These are phyloP conservation scores for Epistrophe eligans DNA, from an alignment of 2,888 invertebrate species.

Conservation along the genomic window DNA sequence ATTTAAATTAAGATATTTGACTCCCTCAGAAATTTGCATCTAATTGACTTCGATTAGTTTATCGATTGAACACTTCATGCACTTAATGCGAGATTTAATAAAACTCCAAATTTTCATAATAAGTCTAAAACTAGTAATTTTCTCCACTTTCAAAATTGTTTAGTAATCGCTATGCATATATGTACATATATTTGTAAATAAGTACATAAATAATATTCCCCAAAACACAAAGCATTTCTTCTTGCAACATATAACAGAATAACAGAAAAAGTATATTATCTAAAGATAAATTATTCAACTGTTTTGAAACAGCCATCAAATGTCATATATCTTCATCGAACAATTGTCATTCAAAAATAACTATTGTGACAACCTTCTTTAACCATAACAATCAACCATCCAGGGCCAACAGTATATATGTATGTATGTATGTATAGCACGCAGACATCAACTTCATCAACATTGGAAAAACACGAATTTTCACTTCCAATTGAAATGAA, in stretches of 20 bases:
- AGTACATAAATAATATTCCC: too few species aligned
- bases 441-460: slow-evolving; percentile 58
- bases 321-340: slow-evolving; percentile 29
- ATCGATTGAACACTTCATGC: too few species aligned
- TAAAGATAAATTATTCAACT: slow-evolving; percentile 22
- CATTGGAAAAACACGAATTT: slow-evolving; percentile 59
- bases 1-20: too few species aligned
- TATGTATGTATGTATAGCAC: neutral
- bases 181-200: too few species aligned
- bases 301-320: slow-evolving; percentile 33
- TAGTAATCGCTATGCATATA: too few species aligned
- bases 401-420: slow-evolving; percentile 6
- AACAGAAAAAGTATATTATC: neutral
- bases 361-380: slow-evolving; percentile 55
- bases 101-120: too few species aligned
- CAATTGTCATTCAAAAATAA: slow-evolving; percentile 48
- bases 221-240: neutral
- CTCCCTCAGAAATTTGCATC: too few species aligned
- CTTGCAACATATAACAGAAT: neutral
- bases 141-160: too few species aligned
- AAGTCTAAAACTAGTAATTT: too few species aligned
- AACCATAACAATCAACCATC: slow-evolving; percentile 62
- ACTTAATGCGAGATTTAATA: too few species aligned
- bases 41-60: too few species aligned
- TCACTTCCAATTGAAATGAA: slow-evolving; percentile 73